Base-by-base conservation (phyloP, 2,888 invertebrate genomes). In the Cactoblastis cactorum region DNA sequence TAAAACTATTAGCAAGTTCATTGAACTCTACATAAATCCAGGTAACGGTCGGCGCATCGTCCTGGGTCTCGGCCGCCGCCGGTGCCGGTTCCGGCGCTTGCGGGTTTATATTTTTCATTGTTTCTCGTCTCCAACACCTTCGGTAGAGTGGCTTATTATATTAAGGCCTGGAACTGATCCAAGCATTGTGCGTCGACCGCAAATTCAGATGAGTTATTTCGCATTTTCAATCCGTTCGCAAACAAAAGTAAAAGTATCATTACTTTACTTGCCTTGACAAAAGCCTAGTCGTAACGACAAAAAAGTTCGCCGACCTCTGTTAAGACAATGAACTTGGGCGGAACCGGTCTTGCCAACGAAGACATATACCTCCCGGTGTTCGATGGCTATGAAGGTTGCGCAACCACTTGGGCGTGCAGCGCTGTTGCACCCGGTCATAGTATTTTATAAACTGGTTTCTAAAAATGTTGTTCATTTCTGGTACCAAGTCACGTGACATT, bases 281-380 rank as follows among this genome's bases (percentile, higher is more conserved):
- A 63, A 65, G 59, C 59, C 59, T 57, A 66, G 58, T 65, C 59
- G 49, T 52, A 53, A 62, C 58, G 53, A 58, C 66, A 67, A 69
- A 67, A 70, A 69, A 65, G 83, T 74, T 80, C 77, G 64, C 62
- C 65, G 77, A 79, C 77, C 80, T 71, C 56, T 57, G 17, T 15
- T 52, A 61, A 76, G 78, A 80, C 82, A 77, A 70, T 77, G 83
- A 85, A 78, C 85, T 76, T 75, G 63, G 53, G 63, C 61, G 53
- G 62, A 69, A 79, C 83, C 77, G 80, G 80, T 80, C 66, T 59
- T 52, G 54, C 59, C 51, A 57, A 61, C 70, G 61, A 71, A 67
- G 63, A 68, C 63, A 61, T 51, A 58, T 39, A 24, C 24, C 22
- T 48, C 18, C 34, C 49, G 46, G 37, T 47, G 47, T 22, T 19